Conservation (phyloP, 2,888 invertebrate genomes). For the Monopis laevigella region DNA sequence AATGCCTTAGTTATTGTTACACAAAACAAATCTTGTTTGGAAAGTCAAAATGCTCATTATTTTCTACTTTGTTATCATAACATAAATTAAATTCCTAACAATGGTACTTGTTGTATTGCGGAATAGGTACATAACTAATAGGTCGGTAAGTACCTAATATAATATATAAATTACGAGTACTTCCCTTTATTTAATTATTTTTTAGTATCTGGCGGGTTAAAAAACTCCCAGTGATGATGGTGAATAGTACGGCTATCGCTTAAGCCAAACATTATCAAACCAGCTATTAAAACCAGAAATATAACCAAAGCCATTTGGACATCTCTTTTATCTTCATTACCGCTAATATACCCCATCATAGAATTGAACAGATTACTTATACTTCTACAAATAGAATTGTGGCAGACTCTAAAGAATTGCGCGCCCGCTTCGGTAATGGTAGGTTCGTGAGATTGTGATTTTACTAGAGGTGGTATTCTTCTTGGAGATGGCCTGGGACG, state of each 20-base stretch:
- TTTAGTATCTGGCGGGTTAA: conserved; percentile 79
- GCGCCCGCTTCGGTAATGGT: conserved; percentile 75
- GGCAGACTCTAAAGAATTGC: conserved; percentile 76
- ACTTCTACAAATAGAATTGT: conserved; percentile 69
- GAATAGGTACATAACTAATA: no score
- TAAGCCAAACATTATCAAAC: conserved; percentile 78
- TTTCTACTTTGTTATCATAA: background rate
- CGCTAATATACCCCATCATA: conserved; percentile 69
- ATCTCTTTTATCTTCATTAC: conserved; percentile 75
- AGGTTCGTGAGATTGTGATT: conserved; percentile 61
- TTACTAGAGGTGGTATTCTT: conserved; percentile 40
- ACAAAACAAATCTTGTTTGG: no score
- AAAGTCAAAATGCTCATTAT: background rate
- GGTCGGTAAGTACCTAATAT: no score
- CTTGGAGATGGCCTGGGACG: conserved; percentile 49
- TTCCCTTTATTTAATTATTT: conserved; percentile 37
- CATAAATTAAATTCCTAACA: background rate
- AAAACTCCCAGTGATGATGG: conserved; percentile 89
- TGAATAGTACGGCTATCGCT: conserved; percentile 78
- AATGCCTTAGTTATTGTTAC: background rate
- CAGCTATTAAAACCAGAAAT: conserved; percentile 80
- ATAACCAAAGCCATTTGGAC: conserved; percentile 81
- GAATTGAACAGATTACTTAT: conserved; percentile 75
- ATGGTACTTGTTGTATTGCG: background rate
- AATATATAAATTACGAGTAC: no score